Evolutionary conservation across 1,140 invertebrate species (phyloP), one percentile per base, ranked within the genome.

Genomic region (Diabrotica virgifera): DNA sequence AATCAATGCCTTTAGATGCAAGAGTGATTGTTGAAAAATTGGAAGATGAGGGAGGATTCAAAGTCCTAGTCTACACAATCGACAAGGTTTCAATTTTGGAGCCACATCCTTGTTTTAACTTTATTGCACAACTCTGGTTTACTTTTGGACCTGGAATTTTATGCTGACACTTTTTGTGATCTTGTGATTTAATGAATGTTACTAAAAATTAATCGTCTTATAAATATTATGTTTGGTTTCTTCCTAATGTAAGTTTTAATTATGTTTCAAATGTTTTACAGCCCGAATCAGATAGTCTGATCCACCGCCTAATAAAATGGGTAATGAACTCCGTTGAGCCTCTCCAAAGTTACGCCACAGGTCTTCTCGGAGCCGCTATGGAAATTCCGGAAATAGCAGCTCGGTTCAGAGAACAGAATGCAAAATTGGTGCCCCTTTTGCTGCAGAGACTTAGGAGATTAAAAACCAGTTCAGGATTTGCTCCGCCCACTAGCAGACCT

Each of bases 321-420:
- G 91, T 94, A 6, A 92, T 94, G 76, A 89, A 87, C 74, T 89
- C 89, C 5, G 81, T 86, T 7, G 95, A 98, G 77, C 96, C 96
- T 0, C 82, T 98, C 0, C 89, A 93, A 75, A 96, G 93, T 56
- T 99, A 98, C 82, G 93, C 96, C 0, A 96, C 93, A 0, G 96
- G 96, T 2, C 81, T 98, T 2, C 78, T 99, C 14, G 95, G 94
- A 0, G 91, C 93, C n/a, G 95, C 95, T 2, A 97, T 98, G 95
- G 95, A 98, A 78, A 89, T 97, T 3, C 91, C 93, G 72, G 96
- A 98, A 72, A 93, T 97, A 55, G 95, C 95, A 6, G 87, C 89
- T 4, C 90, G 89, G 75, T 96, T 91, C 76, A 89, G 94, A 69
- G 96, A 98, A 67, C 85, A 92, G 71, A 98, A 97, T 78, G 85